Evolutionary conservation across 2,888 invertebrate species (phyloP), one percentile per base, ranked within the genome.

Genomic region (Tribolium freemani): DNA sequence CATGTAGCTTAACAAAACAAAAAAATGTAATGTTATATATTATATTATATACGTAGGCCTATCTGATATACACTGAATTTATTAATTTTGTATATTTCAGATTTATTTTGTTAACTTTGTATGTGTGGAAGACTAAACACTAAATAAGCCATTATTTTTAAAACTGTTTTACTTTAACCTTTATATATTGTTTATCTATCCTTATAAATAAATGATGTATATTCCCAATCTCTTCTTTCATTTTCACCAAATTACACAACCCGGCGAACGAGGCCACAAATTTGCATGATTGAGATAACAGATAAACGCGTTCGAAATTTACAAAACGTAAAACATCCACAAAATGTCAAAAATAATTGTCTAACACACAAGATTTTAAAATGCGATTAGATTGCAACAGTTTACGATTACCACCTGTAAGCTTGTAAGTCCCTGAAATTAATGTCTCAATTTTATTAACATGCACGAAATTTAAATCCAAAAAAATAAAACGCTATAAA

Each of bases 11-110:
- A 82, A 78, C 69, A 76, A 70, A 78, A 77, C 84, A 82, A 78
- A 69, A 77, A 78, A 64, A 75, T 79, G 80, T 79, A 79, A 79
- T 79, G 78, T 82, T 79, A 78, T 78, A 72, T 64, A 72, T 68
- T 75, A 78, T 16, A 16, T 16, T 77, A 68, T 72, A 73, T 66
- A 74, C 82, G 84, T 85, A 85, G 84, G 84, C 85, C 85, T 85
- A 84, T 84, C 82, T 84, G 82, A 82, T 83, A 83, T 81, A 84
- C 83, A 83, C 80, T 81, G 80, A 80, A 78, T 80, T 80, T 80
- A 80, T 83, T 82, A 82, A 78, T 82, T 83, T 83, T 83, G 80
- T 84, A 85, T 81, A 83, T 83, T 83, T 80, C 79, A 79, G 75
- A 80, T 79, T 80, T 82, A 80, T 80, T 83, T 83, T 83, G 78